These are phyloP conservation scores for Phlogophora meticulosa DNA, from an alignment of 2,888 invertebrate genomes.

Conservation along the genomic window DNA sequence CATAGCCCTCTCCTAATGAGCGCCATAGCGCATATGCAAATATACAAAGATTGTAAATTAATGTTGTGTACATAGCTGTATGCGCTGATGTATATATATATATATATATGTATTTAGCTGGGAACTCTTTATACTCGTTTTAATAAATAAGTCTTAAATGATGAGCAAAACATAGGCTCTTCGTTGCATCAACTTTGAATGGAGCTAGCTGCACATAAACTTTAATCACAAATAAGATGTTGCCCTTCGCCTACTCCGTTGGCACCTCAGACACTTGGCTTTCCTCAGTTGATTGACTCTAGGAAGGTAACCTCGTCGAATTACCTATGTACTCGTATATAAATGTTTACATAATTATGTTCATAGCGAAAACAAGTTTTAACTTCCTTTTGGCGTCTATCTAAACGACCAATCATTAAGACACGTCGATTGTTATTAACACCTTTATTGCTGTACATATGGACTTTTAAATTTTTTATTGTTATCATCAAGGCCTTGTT, in stretches of 20 bases:
- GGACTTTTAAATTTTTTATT: too few relatives aligned
- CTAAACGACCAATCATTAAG: slow-evolving; percentile 7
- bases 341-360: slow-evolving; percentile 39
- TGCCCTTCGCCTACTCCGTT: slow-evolving; percentile 20
- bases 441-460: not conserved
- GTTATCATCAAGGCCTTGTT: too few relatives aligned
- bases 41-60: too few relatives aligned
- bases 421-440: not conserved
- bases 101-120: too few relatives aligned
- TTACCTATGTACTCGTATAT: too few relatives aligned
- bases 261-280: not conserved
- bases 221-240: slow-evolving; percentile 13
- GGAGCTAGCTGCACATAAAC: not conserved
- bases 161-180: not conserved
- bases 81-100: too few relatives aligned
- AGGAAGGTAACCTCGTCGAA: slow-evolving; percentile 41
- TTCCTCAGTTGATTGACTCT: slow-evolving; percentile 37
- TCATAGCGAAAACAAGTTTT: slow-evolving; percentile 40
- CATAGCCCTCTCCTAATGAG: too few relatives aligned
- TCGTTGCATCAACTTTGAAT: not conserved
- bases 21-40: too few relatives aligned
- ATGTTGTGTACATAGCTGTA: too few relatives aligned
- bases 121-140: too few relatives aligned
- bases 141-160: not conserved
- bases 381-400: slow-evolving; percentile 35